Conservation (phyloP, 2,888 invertebrate genomes). For the Lordiphosa andalusiaca region DNA sequence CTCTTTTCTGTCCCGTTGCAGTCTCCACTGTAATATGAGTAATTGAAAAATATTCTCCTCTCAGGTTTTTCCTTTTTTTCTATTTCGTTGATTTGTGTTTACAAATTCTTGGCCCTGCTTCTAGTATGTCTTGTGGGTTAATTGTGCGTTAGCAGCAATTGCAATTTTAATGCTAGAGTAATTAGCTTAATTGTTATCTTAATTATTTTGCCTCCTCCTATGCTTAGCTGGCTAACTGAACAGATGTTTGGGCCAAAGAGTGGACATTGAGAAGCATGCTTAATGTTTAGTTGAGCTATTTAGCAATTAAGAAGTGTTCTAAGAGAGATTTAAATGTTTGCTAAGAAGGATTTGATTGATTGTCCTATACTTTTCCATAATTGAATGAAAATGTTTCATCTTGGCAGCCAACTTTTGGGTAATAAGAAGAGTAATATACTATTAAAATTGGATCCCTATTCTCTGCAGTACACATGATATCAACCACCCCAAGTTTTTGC, state of each 20-base stretch:
- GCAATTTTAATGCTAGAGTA: constrained; percentile 52
- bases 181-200: constrained; percentile 69
- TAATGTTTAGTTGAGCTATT: no score
- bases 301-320: no score
- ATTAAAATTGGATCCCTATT: no score
- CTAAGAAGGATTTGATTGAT: no score
- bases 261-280: no score
- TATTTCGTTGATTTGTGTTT: background rate
- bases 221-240: constrained; percentile 25
- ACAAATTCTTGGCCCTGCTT: constrained; percentile 28
- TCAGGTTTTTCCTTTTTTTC: constrained; percentile 1
- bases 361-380: no score
- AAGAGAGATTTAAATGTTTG: no score
- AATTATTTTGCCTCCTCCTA: constrained; percentile 46
- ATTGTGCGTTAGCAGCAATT: constrained; percentile 47
- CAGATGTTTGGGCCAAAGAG: constrained; percentile 4
- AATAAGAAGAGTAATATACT: no score
- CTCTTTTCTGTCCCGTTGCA: background rate
- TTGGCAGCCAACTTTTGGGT: no score
- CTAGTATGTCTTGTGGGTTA: constrained; percentile 27
- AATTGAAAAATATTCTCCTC: constrained; percentile 40
- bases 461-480: no score
- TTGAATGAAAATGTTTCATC: no score
- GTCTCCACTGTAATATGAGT: constrained; percentile 33
- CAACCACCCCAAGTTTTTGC: no score